Base-by-base conservation (phyloP, 2,888 invertebrate genomes). In the Eupithecia insigniata region DNA sequence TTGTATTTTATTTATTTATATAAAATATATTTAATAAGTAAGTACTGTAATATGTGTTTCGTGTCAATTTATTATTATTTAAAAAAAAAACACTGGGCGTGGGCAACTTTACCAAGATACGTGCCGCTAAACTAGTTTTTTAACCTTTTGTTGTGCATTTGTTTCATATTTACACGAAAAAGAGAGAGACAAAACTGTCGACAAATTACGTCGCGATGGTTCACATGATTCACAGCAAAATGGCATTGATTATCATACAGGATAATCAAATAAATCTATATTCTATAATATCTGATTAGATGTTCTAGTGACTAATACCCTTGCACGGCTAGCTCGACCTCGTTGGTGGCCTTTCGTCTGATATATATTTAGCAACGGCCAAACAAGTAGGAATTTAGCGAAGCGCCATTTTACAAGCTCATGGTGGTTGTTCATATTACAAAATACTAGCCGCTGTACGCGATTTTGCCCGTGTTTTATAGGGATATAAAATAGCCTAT, bases 261-360 rank as follows among this genome's bases (percentile, higher is more conserved):
- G 55, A 55, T 5, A 55, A 55, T 55, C 55, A 26, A 22, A 51
- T 51, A 22, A 51, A n/a, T 43, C 10, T 51, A 26, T 22, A 55
- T 55, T 55, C 12, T 55, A 55, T 26, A 12, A 14, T 26, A 64
- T 36, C 12, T 64, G 34, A 22, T 36, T 36, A 16, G 26, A 26
- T 26, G 39, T 36, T 36, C 36, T 34, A 36, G 16, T 22, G 36
- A 64, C 36, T 34, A 36, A 26, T 34, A n/a, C 14, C 64, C 26
- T 36, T 22, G 80, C 79, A 81, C 78, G 80, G 81, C 81, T 82
- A 79, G 78, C 78, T 71, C 78, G 80, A 81, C 84, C 83, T 85
- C 83, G 81, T 72, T 78, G 83, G 79, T 78, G 80, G 80, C 75
- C 80, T 85, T 83, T 83, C 82, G 84, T 87, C 82, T 81, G 76